These are phyloP conservation scores for Delichon dasypus DNA, from an alignment of 2,797 vertebrate species.

Conservation along the genomic window DNA sequence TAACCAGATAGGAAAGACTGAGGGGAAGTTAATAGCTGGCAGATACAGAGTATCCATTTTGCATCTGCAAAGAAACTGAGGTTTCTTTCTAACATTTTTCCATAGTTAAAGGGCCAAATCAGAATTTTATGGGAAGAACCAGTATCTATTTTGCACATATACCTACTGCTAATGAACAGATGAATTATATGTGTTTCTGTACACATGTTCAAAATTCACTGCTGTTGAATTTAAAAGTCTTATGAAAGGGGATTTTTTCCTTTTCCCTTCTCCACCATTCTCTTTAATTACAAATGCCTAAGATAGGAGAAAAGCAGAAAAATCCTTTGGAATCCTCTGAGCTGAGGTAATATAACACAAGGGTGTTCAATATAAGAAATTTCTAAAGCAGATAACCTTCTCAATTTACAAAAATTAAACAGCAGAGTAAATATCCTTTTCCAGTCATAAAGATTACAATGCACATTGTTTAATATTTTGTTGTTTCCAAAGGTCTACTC, in stretches of 20 bases:
- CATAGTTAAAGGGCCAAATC: neutral
- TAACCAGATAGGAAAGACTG: neutral
- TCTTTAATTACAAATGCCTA: neutral
- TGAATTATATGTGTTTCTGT: neutral
- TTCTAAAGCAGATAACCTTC: neutral
- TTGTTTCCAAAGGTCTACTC: neutral
- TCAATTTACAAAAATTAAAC: neutral
- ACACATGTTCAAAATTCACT: neutral
- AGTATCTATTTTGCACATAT: neutral
- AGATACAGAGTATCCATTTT: neutral
- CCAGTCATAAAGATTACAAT: neutral
- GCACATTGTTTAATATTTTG: neutral
- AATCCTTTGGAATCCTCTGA: neutral
- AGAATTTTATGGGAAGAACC: neutral
- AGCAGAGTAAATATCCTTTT: neutral
- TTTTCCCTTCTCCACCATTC: neutral
- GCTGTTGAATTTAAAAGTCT: neutral
- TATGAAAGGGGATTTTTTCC: neutral
- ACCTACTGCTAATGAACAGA: neutral
- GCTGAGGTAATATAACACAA: neutral
- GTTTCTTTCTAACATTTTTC: neutral
- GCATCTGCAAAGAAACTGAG: neutral
- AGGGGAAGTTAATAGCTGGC: neutral
- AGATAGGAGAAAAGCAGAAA: neutral
- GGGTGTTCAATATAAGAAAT: neutral